A percentile compares a stretch with the other conserved stretches of the same genome.
Conservation (phyloP, 1,140 invertebrate genomes). For the Drosophila carrolli region DNA sequence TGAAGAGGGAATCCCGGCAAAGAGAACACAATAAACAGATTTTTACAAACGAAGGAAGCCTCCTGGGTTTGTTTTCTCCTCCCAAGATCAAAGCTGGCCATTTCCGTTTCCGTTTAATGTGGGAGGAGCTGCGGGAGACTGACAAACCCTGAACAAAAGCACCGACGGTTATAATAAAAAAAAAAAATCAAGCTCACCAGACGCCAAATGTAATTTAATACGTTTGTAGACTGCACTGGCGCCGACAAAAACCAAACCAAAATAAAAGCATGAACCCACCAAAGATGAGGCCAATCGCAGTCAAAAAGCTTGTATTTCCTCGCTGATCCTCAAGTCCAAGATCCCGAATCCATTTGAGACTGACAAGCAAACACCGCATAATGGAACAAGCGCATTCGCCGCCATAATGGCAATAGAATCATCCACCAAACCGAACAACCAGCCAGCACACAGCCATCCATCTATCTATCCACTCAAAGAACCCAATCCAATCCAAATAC, state of each 20-base stretch:
- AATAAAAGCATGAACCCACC: conserved; percentile 9
- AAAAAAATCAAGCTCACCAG: not conserved
- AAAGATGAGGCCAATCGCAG: conserved; percentile 29
- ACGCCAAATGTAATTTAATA: conserved; percentile 71
- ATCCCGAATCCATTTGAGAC: conserved; percentile 69
- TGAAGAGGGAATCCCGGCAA: not conserved
- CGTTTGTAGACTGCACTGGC: conserved; percentile 60
- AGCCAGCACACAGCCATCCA: conserved; percentile 20
- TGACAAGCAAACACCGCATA: conserved; percentile 69
- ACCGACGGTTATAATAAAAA: conserved; percentile 24
- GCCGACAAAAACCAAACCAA: conserved; percentile 19
- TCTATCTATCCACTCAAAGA: conserved; percentile 33
- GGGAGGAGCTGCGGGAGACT: conserved; percentile 14
- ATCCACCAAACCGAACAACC: conserved; percentile 24
- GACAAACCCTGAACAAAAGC: conserved; percentile 7
- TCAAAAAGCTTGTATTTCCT: conserved; percentile 59
- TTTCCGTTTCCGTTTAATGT: conserved; percentile 70
- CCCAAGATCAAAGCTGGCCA: conserved; percentile 19
- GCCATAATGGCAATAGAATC: conserved; percentile 74
- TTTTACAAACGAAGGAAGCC: conserved; percentile 18
- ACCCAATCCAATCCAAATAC: conserved; percentile 50
- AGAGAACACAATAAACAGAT: conserved; percentile 53
- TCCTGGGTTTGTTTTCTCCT: conserved; percentile 48
- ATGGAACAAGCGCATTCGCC: conserved; percentile 70
- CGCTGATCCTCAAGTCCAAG: conserved; percentile 5